A percentile compares a stretch with the other conserved stretches of the same genome.
phyloP scores from a whole-genome alignment of 2,797 vertebrate genomes.

The Gambusia yucatana region DNA sequence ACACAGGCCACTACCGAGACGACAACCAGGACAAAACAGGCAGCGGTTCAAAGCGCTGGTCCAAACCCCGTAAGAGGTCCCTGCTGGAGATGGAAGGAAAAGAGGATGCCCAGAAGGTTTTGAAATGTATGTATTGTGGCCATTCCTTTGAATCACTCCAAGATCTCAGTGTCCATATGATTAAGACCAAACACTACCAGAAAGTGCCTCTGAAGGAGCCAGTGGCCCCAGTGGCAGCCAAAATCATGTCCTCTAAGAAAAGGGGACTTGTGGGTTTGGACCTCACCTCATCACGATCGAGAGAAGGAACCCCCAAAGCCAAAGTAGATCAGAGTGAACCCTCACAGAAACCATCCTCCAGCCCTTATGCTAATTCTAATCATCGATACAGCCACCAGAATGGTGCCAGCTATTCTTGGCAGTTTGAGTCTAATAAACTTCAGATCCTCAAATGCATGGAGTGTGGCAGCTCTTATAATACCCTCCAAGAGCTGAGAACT shows the following conservation, averaged over 20 bases:
- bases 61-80: constrained; percentile 97
- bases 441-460: constrained; percentile 98
- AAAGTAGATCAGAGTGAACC: constrained; percentile 81
- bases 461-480: constrained; percentile 94
- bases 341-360: constrained; percentile 86
- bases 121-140: constrained; percentile 99
- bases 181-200: constrained; percentile 99
- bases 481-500: constrained; percentile 93
- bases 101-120: constrained; percentile 97
- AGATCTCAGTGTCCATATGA: constrained; percentile 99
- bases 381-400: constrained; percentile 92
- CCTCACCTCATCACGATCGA: constrained; percentile 87
- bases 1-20: constrained; percentile 97
- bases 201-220: constrained; percentile 99
- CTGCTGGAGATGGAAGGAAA: constrained; percentile 98
- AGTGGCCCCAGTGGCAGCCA: constrained; percentile 91
- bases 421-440: constrained; percentile 94
- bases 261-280: constrained; percentile 89
- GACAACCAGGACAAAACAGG: constrained; percentile 95
- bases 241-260: constrained; percentile 92
- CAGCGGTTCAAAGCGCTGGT: constrained; percentile 93
- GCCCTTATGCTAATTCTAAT: constrained; percentile 87
- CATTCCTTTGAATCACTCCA: constrained; percentile 99
- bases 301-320: constrained; percentile 84
- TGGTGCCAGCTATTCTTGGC: constrained; percentile 91